Evolutionary conservation across 2,888 invertebrate species (phyloP).

Genomic region (Chloroclystis v-ata): DNA sequence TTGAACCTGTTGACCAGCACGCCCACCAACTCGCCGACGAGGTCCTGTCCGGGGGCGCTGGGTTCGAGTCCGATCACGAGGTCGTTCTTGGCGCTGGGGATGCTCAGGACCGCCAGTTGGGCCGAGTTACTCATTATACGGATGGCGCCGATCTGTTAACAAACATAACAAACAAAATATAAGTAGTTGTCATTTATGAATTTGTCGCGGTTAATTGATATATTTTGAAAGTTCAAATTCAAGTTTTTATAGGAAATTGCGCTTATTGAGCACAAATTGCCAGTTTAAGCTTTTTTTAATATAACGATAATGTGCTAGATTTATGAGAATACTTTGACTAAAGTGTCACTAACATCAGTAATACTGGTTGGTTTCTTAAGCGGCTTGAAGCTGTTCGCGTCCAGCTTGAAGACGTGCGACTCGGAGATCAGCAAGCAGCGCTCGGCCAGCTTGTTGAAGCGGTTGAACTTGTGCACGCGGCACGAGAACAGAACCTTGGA

Average conservation of each 20-base stretch:
- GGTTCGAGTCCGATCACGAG: constrained; percentile 87
- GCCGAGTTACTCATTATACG: constrained; percentile 92
- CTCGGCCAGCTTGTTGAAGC: constrained; percentile 88
- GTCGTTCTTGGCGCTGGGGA: constrained; percentile 90
- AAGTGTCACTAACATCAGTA: constrained; percentile 81
- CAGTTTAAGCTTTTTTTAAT: no score
- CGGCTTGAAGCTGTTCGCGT: constrained; percentile 89
- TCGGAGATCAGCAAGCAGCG: constrained; percentile 94
- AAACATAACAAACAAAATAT: neutral
- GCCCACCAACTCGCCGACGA: constrained; percentile 92
- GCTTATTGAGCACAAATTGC: no score
- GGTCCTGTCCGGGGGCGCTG: constrained; percentile 67
- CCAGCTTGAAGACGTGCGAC: constrained; percentile 90
- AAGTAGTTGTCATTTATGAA: no score
- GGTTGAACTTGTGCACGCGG: constrained; percentile 82
- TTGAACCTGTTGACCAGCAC: constrained; percentile 85
- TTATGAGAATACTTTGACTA: no score
- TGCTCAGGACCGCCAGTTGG: constrained; percentile 91
- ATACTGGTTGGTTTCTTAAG: constrained; percentile 91
- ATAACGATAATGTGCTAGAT: no score
- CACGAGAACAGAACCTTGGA: constrained; percentile 81
- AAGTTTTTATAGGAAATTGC: no score
- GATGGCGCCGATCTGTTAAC: constrained; percentile 84
- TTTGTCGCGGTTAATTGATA: no score
- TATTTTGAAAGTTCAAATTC: no score